Percentiles rank a stretch among this genome's conserved stretches.
phyloP scores from a whole-genome alignment of 2,888 invertebrate species.

The Heliconius ethilla region DNA sequence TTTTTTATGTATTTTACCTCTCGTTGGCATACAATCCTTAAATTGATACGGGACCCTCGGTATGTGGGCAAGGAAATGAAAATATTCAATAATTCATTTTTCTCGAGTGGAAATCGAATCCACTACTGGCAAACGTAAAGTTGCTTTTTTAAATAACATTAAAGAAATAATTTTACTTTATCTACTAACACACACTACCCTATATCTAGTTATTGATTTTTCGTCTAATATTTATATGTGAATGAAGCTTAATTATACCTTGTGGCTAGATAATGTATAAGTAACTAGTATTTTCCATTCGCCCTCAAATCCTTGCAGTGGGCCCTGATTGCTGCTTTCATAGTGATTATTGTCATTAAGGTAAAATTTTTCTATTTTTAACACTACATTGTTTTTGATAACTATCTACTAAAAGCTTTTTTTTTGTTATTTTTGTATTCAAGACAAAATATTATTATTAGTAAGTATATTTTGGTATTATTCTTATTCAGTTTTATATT shows the following conservation, averaged over 20 bases:
- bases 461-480: neutral
- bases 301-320: constrained; percentile 2
- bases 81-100: too few relatives aligned
- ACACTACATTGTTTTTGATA: neutral
- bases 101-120: too few relatives aligned
- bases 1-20: too few relatives aligned
- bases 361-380: neutral
- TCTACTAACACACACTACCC: neutral
- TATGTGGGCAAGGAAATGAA: too few relatives aligned
- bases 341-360: constrained; percentile 16
- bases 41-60: too few relatives aligned
- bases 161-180: neutral
- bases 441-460: neutral
- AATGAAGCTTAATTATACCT: constrained; percentile 16
- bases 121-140: too few relatives aligned
- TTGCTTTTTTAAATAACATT: neutral
- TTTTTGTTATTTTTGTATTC: neutral
- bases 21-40: too few relatives aligned
- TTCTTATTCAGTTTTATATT: neutral
- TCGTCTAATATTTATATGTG: constrained; percentile 5
- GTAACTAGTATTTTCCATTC: constrained; percentile 21
- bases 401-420: constrained; percentile 15
- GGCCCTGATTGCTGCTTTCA: constrained; percentile 17
- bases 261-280: constrained; percentile 23
- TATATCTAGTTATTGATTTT: constrained; percentile 1